Evolutionary conservation across 2,113 vertebrate genomes (phyloP).

Genomic region (Stercorarius parasiticus): DNA sequence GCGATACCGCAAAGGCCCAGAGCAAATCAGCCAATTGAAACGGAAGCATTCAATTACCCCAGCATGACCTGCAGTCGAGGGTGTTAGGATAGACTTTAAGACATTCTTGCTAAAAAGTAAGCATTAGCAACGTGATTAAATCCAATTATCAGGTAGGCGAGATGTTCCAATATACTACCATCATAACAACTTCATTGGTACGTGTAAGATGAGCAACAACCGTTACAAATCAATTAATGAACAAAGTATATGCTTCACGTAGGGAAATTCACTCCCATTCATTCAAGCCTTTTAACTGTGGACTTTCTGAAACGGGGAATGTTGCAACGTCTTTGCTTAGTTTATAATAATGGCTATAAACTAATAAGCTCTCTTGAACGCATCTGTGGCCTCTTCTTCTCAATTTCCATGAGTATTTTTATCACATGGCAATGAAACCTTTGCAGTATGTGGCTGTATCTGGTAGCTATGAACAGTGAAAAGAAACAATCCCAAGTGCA

Average conservation of each 20-base stretch:
- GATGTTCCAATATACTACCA: neutral
- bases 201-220: neutral
- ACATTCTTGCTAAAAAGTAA: neutral
- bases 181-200: neutral
- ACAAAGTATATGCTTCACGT: neutral
- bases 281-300: neutral
- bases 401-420: neutral
- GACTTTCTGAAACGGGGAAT: neutral
- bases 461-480: neutral
- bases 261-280: neutral
- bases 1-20: neutral
- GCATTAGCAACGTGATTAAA: neutral
- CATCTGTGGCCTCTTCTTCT: neutral
- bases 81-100: neutral
- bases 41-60: neutral
- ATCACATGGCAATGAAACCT: rapidly evolving
- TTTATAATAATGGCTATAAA: neutral
- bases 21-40: neutral
- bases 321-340: neutral
- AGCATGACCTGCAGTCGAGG: neutral
- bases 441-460: neutral
- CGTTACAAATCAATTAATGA: neutral
- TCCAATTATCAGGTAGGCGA: neutral
- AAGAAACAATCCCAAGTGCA: neutral
- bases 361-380: neutral